Conservation (phyloP, 2,113 vertebrate species). For the Pristiophorus japonicus region DNA sequence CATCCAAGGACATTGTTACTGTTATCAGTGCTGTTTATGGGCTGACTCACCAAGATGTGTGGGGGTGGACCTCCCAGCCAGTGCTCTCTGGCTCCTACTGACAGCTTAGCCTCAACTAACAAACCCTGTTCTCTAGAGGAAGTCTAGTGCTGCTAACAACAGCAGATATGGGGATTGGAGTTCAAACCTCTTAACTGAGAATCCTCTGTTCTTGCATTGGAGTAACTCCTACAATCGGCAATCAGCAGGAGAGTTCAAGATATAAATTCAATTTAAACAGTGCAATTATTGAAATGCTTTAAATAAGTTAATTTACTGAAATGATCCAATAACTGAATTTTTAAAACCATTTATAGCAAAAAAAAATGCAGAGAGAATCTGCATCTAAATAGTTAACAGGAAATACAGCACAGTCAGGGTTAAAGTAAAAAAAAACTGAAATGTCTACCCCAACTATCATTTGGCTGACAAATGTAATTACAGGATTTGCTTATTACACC, state of each 20-base stretch:
- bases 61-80: neutral
- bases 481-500: slow-evolving; percentile 53
- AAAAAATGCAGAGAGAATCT: neutral
- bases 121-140: neutral
- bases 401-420: neutral
- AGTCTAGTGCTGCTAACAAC: neutral
- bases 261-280: neutral
- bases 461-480: slow-evolving; percentile 60
- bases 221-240: neutral
- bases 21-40: neutral
- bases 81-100: neutral
- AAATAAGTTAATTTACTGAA: neutral
- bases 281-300: neutral
- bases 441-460: slow-evolving; percentile 49
- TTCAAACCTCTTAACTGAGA: neutral
- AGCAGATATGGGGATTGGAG: neutral
- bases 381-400: neutral
- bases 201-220: neutral
- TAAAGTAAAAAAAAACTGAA: neutral
- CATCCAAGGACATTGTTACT: neutral
- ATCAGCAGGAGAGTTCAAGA: neutral
- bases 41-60: neutral
- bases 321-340: neutral
- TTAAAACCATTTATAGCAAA: neutral
- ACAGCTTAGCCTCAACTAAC: neutral